Base-by-base conservation (phyloP, 2,113 vertebrate species). In the Xiphias gladius region DNA sequence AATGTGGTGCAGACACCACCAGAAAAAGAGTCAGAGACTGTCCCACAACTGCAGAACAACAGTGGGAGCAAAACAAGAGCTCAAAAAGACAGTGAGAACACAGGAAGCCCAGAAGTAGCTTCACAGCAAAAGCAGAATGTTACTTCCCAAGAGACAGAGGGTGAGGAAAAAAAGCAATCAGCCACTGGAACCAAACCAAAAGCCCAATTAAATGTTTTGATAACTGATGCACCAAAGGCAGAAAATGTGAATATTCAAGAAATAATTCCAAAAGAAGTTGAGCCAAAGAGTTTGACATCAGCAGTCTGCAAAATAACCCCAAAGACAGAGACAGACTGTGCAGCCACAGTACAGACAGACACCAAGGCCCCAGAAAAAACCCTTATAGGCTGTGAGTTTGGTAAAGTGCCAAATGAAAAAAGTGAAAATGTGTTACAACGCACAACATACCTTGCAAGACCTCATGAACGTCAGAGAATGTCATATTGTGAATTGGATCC, bases 381-480 rank as follows among this genome's bases (percentile, higher is more conserved):
- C 8, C 19, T 4, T 5, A 62, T 6, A 20, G 28, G 17, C 30
- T 41, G 4, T 14, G 59, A 80, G 4, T 20, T 17, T 16, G 2
- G 55, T 2, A 4, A 76, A 41, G 66, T 13, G 19, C 35, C 43
- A 63, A 73, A 74, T 78, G 30, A 83, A 81, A 71, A 20, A 19
- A 61, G 26, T 35, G 22, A 70, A 2, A 73, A 62, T 20, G 35
- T 30, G 19, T 62, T 64, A 50, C 61, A 58, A 8, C 0, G 10
- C 22, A 83, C 76, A 52, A 59, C 28, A 10, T 66, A 84, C 52
- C 37, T 28, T 0, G 37, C 71, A 14, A 89, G 14, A 66, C 48
- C 37, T 5, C 62, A 55, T 10, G 71, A 76, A 57, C 71, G 77
- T 57, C 83, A 87, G 41, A 79, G 20, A 30, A 84, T 77, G 69